phyloP scores from a whole-genome alignment of 2,888 invertebrate genomes.

The Phaonia tiefii region DNA sequence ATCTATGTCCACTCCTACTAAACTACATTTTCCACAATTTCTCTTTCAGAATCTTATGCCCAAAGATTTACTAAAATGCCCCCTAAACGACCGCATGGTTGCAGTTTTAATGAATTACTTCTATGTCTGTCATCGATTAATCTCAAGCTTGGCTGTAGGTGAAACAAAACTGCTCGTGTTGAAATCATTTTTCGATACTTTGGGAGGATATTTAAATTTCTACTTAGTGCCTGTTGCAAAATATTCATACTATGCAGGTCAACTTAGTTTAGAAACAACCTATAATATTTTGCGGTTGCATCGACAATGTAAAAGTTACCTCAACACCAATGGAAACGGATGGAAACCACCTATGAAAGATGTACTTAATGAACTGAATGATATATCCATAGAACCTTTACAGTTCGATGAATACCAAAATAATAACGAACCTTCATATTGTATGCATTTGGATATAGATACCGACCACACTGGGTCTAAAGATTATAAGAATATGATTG shows the following conservation, averaged over 20 bases:
- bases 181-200: constrained; percentile 77
- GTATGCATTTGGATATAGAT: constrained; percentile 73
- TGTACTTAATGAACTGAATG: constrained; percentile 69
- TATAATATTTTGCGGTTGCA: constrained; percentile 73
- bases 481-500: constrained; percentile 75
- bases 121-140: constrained; percentile 74
- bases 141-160: constrained; percentile 70
- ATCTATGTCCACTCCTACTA: too few relatives aligned
- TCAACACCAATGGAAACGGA: constrained; percentile 80
- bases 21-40: too few relatives aligned
- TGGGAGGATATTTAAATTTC: constrained; percentile 78
- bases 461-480: constrained; percentile 68
- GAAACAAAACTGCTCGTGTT: constrained; percentile 70
- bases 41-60: constrained; percentile 75
- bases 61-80: constrained; percentile 71
- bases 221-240: constrained; percentile 77
- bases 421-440: constrained; percentile 69
- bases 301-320: constrained; percentile 72
- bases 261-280: constrained; percentile 72
- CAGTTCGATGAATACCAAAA: constrained; percentile 48
- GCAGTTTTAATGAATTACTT: constrained; percentile 77
- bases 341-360: constrained; percentile 74
- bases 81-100: constrained; percentile 74
- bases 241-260: constrained; percentile 78
- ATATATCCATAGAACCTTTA: constrained; percentile 70